These are phyloP conservation scores for Taxidea taxus DNA, from an alignment of 2,113 vertebrate species.

Conservation along the genomic window DNA sequence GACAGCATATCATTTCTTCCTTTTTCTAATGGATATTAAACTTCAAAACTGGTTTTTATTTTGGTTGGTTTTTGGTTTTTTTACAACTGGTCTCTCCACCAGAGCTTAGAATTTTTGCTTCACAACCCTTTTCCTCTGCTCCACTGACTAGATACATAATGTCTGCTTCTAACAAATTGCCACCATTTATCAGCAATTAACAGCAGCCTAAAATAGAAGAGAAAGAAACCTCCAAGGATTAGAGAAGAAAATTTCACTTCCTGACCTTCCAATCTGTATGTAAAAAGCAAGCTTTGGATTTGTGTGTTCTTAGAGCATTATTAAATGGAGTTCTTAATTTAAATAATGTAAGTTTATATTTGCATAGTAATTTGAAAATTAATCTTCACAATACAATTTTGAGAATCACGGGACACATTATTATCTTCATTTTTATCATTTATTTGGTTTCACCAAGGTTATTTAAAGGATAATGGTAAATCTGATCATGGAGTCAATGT, in stretches of 20 bases:
- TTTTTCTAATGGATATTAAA: not conserved
- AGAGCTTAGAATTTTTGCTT: slow-evolving; percentile 1
- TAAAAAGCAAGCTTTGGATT: slow-evolving; percentile 31
- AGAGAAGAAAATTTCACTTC: slow-evolving; percentile 42
- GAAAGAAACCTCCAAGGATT: slow-evolving; percentile 39
- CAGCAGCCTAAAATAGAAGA: slow-evolving; percentile 31
- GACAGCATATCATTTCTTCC: not conserved
- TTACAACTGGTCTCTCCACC: not conserved
- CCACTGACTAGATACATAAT: slow-evolving; percentile 25
- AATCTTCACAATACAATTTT: slow-evolving; percentile 31
- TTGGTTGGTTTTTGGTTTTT: not conserved
- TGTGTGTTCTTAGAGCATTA: not conserved
- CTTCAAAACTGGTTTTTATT: not conserved
- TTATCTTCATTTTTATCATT: not conserved
- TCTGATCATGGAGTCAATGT: not conserved
- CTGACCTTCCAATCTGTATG: slow-evolving; percentile 38
- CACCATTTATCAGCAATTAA: slow-evolving; percentile 71
- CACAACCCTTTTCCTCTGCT: slow-evolving; percentile 25
- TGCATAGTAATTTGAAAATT: slow-evolving; percentile 18
- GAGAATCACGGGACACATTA: not conserved
- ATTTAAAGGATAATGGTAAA: not conserved
- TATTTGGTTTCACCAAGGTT: slow-evolving; percentile 24
- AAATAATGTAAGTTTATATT: not conserved
- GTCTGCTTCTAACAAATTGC: slow-evolving; percentile 65
- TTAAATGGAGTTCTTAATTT: slow-evolving; percentile 34